A percentile compares a stretch with the other conserved stretches of the same genome.
phyloP scores from a whole-genome alignment of 2,113 vertebrate genomes.

The Rattus rattus region DNA sequence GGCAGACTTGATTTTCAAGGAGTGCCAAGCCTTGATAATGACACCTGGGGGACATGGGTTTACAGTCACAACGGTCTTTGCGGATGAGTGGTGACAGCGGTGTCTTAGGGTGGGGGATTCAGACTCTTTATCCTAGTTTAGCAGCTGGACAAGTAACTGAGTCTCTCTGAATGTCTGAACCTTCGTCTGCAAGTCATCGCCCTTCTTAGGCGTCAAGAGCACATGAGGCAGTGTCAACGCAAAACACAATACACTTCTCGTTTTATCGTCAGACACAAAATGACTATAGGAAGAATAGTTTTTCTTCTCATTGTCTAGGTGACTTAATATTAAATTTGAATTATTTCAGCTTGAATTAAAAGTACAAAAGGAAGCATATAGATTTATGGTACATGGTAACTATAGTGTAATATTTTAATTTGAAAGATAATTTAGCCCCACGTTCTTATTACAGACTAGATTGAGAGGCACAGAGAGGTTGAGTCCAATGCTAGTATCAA shows the following conservation, averaged over 20 bases:
- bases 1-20: constrained; percentile 31
- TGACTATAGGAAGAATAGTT: not conserved
- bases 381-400: constrained; percentile 29
- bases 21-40: constrained; percentile 29
- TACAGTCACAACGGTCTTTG: not conserved
- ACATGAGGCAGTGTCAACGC: not conserved
- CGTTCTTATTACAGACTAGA: not conserved
- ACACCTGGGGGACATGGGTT: not conserved
- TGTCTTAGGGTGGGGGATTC: not conserved
- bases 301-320: not conserved
- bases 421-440: constrained; percentile 8
- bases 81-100: not conserved
- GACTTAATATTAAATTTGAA: constrained; percentile 35
- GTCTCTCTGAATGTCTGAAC: not conserved
- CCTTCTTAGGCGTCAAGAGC: not conserved
- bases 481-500: not conserved
- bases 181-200: not conserved
- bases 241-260: not conserved
- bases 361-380: not conserved
- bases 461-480: not conserved
- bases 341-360: constrained; percentile 58
- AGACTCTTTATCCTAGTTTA: not conserved
- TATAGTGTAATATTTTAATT: constrained; percentile 42
- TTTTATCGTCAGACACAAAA: not conserved
- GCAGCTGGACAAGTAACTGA: not conserved